Conservation (phyloP, 2,113 vertebrate genomes). For the Paramormyrops kingsleyae region DNA sequence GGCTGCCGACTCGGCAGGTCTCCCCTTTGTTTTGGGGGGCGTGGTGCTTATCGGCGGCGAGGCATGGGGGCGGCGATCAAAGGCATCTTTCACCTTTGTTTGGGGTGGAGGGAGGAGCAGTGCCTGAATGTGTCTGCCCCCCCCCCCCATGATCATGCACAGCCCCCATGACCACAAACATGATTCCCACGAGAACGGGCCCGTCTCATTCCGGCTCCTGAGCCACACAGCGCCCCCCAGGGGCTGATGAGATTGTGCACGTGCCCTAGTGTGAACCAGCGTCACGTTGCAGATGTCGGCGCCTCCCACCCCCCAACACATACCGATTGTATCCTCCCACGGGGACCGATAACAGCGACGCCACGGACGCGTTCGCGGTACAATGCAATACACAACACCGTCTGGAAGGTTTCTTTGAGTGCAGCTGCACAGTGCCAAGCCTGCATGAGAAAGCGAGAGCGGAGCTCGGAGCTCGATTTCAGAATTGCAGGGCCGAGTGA, state of each 20-base stretch:
- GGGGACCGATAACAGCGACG: background rate
- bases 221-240: background rate
- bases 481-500: background rate
- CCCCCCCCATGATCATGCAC: background rate
- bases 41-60: background rate
- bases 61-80: background rate
- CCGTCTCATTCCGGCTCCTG: background rate
- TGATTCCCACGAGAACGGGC: background rate
- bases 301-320: background rate
- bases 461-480: background rate
- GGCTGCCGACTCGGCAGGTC: background rate
- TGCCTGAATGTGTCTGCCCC: background rate
- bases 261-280: background rate
- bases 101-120: background rate
- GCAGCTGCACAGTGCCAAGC: background rate
- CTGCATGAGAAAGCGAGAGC: background rate
- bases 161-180: background rate
- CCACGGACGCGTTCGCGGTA: background rate
- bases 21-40: background rate
- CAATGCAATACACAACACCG: background rate
- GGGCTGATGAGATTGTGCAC: background rate
- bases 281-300: background rate
- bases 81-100: constrained; percentile 1
- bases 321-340: background rate
- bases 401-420: background rate